Percentiles rank a stretch among this genome's conserved stretches.
phyloP scores from a whole-genome alignment of 1,140 invertebrate genomes.

The Maniola jurtina region DNA sequence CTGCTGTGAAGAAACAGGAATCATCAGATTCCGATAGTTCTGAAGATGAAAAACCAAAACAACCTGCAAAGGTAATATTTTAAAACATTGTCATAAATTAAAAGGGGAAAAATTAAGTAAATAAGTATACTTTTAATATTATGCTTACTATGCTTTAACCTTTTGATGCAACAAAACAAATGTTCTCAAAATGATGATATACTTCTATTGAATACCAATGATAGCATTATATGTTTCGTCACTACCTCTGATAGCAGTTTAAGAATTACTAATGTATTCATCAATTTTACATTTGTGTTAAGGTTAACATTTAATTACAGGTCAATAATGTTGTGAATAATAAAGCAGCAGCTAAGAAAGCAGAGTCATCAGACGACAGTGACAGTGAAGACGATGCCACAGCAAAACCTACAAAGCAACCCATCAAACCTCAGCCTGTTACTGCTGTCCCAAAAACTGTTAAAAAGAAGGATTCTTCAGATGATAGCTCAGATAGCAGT shows the following conservation, averaged over 20 bases:
- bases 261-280: neutral
- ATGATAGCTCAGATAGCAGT: conserved; percentile 43
- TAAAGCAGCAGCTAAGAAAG: conserved; percentile 42
- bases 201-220: conserved; percentile 47
- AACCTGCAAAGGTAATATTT: conserved; percentile 42
- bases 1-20: conserved; percentile 39
- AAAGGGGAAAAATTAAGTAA: neutral
- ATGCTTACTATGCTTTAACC: too few species aligned
- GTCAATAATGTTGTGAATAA: conserved; percentile 33
- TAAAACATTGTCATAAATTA: neutral
- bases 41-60: conserved; percentile 55
- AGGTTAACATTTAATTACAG: conserved; percentile 24
- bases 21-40: conserved; percentile 58
- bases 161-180: neutral
- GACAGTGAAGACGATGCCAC: conserved; percentile 62
- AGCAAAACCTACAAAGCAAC: conserved; percentile 53
- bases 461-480: conserved; percentile 50
- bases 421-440: conserved; percentile 42
- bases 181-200: conserved; percentile 52
- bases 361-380: conserved; percentile 54
- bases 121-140: too few species aligned
- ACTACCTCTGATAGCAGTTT: conserved; percentile 66
- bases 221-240: conserved; percentile 61
- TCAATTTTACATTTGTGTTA: neutral
- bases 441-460: conserved; percentile 36